A percentile compares a stretch with the other conserved stretches of the same genome.
These are phyloP conservation scores for Charadrius vociferus DNA, from an alignment of 2,113 vertebrate species.

Conservation along the genomic window DNA sequence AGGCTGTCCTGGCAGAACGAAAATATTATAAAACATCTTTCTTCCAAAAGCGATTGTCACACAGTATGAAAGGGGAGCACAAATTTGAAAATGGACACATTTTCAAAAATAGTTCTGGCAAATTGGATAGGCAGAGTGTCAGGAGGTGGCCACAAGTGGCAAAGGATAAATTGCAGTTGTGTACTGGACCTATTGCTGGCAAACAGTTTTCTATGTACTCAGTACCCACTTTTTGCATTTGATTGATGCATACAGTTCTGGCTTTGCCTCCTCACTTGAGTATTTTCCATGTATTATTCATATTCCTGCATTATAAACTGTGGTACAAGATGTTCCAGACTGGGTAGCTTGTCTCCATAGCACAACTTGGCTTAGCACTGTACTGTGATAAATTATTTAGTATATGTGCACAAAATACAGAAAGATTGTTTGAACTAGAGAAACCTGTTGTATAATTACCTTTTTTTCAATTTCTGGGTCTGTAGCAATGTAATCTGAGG, in stretches of 20 bases:
- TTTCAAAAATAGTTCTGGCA: not conserved
- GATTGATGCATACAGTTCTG: conserved; percentile 4
- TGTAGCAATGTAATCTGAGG: not conserved
- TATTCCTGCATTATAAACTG: not conserved
- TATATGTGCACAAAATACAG: conserved; percentile 1
- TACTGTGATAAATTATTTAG: conserved; percentile 23
- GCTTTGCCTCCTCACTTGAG: conserved; percentile 7
- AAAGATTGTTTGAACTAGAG: conserved; percentile 2
- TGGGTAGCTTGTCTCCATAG: conserved; percentile 40
- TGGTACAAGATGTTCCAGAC: conserved; percentile 47
- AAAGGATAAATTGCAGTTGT: not conserved
- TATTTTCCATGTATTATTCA: conserved; percentile 28
- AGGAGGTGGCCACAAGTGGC: not conserved
- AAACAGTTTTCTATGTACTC: not conserved
- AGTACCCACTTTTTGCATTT: not conserved
- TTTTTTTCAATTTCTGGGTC: not conserved
- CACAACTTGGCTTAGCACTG: conserved; percentile 10
- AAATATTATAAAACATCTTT: not conserved
- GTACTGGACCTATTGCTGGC: not conserved
- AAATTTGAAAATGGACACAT: not conserved
- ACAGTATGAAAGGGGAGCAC: not conserved
- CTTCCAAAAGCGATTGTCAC: not conserved
- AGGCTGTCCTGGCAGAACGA: not conserved
- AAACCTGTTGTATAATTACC: not conserved
- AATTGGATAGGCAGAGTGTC: not conserved